phyloP scores from a whole-genome alignment of 1,140 invertebrate species.

The Globodera ellingtonae region DNA sequence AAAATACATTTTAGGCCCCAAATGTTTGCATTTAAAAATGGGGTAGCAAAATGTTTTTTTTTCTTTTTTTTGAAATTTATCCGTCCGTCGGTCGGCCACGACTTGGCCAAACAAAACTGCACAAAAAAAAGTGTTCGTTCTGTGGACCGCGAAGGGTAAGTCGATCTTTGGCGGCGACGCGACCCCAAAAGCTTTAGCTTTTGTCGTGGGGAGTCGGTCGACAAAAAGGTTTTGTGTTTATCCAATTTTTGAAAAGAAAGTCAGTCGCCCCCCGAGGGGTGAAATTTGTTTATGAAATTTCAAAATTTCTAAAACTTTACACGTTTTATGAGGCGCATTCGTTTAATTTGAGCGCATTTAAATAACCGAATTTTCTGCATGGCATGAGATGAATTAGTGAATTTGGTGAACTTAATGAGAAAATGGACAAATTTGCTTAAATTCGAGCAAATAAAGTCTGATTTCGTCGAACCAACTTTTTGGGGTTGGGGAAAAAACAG shows the following conservation, averaged over 20 bases:
- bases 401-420: not conserved
- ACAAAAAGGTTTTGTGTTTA: not conserved
- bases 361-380: no score
- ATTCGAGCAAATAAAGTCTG: not conserved
- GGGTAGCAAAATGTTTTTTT: not conserved
- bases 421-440: not conserved
- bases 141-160: not conserved
- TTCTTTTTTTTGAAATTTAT: conserved; percentile 1
- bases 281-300: not conserved
- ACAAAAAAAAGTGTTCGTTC: not conserved
- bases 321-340: not conserved
- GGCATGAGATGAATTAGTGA: not conserved
- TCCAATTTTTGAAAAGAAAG: not conserved
- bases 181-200: not conserved
- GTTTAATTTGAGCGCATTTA: not conserved
- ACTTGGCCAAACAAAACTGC: not conserved
- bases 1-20: no score
- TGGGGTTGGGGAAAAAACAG: not conserved
- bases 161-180: not conserved
- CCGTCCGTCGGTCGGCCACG: not conserved
- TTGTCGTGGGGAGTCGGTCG: not conserved
- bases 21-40: not conserved
- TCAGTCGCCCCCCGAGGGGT: not conserved
- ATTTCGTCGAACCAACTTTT: not conserved
- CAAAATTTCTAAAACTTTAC: not conserved